Conservation (phyloP, 1,140 invertebrate genomes). For the Drosophila watanabei region DNA sequence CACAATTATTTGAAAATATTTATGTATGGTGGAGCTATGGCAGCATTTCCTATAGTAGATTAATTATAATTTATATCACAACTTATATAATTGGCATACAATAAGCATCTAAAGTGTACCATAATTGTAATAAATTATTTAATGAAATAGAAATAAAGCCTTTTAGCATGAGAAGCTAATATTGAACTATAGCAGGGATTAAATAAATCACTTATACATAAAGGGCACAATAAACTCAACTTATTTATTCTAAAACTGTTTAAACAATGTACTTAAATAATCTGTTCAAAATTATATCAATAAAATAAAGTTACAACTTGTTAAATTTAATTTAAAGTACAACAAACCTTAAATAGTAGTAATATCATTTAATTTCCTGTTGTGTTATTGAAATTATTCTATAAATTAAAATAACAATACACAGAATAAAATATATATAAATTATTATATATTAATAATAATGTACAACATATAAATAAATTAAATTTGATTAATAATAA, state of each 20-base stretch:
- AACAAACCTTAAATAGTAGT: background rate
- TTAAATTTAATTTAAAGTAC: background rate
- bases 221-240: background rate
- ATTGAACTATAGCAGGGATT: conserved; percentile 7
- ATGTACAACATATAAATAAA: background rate
- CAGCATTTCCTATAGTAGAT: background rate
- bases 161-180: background rate
- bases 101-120: background rate
- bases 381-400: background rate
- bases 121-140: conserved; percentile 1
- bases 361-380: background rate
- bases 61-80: background rate
- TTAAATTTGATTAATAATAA: background rate
- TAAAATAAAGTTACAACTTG: background rate
- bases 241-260: background rate
- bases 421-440: background rate
- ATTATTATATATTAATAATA: background rate
- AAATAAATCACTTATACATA: background rate
- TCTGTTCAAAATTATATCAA: background rate
- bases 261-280: background rate
- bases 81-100: background rate
- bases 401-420: background rate
- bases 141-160: background rate
- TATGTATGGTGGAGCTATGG: background rate
- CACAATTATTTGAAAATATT: background rate